phyloP scores from a whole-genome alignment of 1,140 invertebrate genomes.

The Magallana gigas region DNA sequence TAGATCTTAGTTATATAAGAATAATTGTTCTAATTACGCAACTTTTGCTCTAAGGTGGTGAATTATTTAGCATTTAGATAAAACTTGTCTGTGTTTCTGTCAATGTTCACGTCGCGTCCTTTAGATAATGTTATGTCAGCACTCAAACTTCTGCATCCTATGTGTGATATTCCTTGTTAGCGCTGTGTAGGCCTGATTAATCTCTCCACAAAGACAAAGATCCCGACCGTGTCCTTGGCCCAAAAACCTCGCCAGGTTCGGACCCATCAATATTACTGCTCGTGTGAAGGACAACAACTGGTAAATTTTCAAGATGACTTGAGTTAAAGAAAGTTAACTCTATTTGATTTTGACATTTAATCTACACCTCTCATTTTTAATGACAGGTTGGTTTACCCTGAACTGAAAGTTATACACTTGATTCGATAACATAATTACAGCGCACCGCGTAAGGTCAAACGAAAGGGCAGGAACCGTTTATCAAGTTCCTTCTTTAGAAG shows the following conservation, averaged over 20 bases:
- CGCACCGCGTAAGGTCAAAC: background rate
- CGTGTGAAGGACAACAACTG: background rate
- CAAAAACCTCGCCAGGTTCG: background rate
- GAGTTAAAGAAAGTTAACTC: slow-evolving; percentile 31
- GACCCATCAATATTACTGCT: background rate
- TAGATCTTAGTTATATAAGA: too few species aligned
- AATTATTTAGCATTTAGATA: too few species aligned
- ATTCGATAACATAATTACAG: slow-evolving; percentile 2
- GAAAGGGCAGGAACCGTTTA: background rate
- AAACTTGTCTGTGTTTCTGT: too few species aligned
- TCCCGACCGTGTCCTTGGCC: background rate
- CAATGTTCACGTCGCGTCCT: too few species aligned
- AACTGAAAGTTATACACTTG: slow-evolving; percentile 25
- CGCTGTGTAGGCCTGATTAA: too few species aligned
- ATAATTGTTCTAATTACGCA: too few species aligned
- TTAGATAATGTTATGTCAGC: too few species aligned
- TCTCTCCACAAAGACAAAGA: too few species aligned
- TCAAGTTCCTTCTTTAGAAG: background rate
- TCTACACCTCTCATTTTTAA: background rate
- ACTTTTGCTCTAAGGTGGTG: too few species aligned
- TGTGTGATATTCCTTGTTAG: too few species aligned
- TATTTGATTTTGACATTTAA: background rate
- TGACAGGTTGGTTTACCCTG: background rate
- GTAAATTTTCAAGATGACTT: slow-evolving; percentile 6
- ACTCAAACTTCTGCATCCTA: too few species aligned